Conservation (phyloP, 53 echinoderm and acorn worm species). For the Apostichopus leukothele region DNA sequence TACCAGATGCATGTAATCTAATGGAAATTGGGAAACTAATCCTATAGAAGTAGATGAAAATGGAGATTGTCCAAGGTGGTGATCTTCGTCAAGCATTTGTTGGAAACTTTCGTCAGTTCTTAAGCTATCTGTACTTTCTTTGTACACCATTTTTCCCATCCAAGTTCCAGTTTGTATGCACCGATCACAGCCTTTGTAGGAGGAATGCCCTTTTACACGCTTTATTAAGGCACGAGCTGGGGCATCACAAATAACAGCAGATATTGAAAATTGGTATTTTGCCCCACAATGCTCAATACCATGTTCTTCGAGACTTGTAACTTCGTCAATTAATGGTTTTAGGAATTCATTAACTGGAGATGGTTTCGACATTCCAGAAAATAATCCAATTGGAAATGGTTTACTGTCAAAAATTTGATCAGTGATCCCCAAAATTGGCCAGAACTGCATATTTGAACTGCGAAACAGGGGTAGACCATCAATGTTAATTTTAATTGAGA, state of each 20-base stretch:
- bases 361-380: slow-evolving; percentile 51
- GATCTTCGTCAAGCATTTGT: slow-evolving; percentile 44
- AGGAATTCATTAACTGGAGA: slow-evolving; percentile 12
- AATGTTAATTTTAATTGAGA: slow-evolving; percentile 46
- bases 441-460: slow-evolving; percentile 50
- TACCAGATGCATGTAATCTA: slow-evolving; percentile 66
- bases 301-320: slow-evolving; percentile 17
- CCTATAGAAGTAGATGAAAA: slow-evolving; percentile 51
- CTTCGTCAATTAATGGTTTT: slow-evolving; percentile 50
- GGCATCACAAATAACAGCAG: slow-evolving; percentile 60
- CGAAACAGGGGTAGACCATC: slow-evolving; percentile 60
- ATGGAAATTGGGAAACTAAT: slow-evolving; percentile 60
- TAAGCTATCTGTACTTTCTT: not conserved
- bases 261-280: slow-evolving; percentile 21
- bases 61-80: slow-evolving; percentile 51
- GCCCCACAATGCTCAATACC: slow-evolving; percentile 33
- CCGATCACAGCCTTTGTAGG: slow-evolving; percentile 60
- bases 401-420: not conserved
- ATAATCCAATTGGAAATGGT: slow-evolving; percentile 57
- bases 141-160: too few species aligned
- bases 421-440: slow-evolving; percentile 61
- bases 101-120: slow-evolving; percentile 63
- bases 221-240: slow-evolving; percentile 65
- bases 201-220: slow-evolving; percentile 52
- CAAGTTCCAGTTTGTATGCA: slow-evolving; percentile 54